Evolutionary conservation across 2,797 vertebrate genomes (phyloP), one percentile per base, ranked within the genome.

Genomic region (Syncerus caffer): DNA sequence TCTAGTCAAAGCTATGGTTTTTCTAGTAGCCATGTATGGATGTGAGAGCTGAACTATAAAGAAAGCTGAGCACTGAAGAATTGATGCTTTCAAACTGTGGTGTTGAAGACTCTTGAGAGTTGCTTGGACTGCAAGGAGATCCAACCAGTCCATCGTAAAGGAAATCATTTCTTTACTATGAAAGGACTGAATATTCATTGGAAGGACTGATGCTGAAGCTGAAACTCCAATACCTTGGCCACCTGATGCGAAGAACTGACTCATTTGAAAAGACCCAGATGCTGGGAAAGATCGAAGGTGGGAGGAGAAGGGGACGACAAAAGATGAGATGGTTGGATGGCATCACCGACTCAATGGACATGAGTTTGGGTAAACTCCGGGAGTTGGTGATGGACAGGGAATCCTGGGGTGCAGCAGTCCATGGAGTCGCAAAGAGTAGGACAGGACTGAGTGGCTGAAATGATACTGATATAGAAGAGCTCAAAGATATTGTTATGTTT

Each of bases 361-460:
- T 12, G 17, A 6, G 64, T 67, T 21, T 67, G 64, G 17, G 64
- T 67, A 3, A 3, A 21, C 17, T 34, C n/a, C 0, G 4, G 17
- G 1, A 67, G n/a, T 38, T 67, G 9, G n/a, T 34, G 17, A 67
- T 6, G 19, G n/a, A 21, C n/a, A 71, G 17, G n/a, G 64, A 71
- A 3, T 10, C n/a, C 17, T 34, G n/a, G n/a, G 4, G 0, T 34
- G n/a, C 64, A 67, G 64, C 9, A 21, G n/a, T 34, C 64, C n/a
- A 34, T 21, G n/a, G 64, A n/a, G 17, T 38, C 0, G 0, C n/a
- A 67, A 38, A 71, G 64, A 71, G 34, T 12, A 1, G 4, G 64
- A 21, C 34, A 12, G 19, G 34, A 38, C n/a, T 71, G n/a, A 71
- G 19, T 0, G 0, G 12, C 64, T 71, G n/a, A 67, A 12, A 19